Conservation (phyloP, 2,113 vertebrate genomes). For the Puma concolor region DNA sequence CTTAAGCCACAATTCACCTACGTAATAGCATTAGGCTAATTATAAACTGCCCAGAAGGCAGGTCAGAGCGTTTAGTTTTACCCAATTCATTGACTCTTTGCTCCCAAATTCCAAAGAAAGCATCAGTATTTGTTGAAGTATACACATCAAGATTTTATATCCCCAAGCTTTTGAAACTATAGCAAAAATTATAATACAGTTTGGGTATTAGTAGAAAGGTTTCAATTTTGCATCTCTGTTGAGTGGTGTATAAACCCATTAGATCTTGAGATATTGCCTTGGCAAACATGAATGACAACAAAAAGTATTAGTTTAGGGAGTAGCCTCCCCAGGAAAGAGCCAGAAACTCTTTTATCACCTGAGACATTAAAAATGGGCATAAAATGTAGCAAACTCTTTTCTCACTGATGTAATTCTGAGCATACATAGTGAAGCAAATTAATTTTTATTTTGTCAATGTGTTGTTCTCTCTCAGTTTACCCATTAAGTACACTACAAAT, state of each 20-base stretch:
- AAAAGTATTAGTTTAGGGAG: constrained; percentile 66
- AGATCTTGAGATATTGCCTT: constrained; percentile 57
- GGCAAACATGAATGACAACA: constrained; percentile 57
- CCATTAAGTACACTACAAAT: constrained; percentile 2
- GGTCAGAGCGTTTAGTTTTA: constrained; percentile 6
- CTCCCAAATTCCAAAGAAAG: constrained; percentile 35
- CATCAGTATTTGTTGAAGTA: constrained; percentile 58
- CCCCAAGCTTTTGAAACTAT: constrained; percentile 59
- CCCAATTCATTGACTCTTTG: constrained; percentile 41
- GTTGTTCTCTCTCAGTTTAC: constrained; percentile 40
- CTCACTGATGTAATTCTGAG: constrained; percentile 25
- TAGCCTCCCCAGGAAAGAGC: constrained; percentile 18
- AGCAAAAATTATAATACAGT: constrained; percentile 59
- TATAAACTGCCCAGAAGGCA: constrained; percentile 32
- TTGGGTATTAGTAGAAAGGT: constrained; percentile 56
- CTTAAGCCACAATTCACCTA: constrained; percentile 49
- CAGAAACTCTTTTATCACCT: constrained; percentile 40
- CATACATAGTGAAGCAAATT: constrained; percentile 1
- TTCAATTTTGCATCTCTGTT: constrained; percentile 49
- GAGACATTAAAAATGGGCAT: constrained; percentile 53
- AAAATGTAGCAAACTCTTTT: constrained; percentile 46
- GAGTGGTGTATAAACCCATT: constrained; percentile 58
- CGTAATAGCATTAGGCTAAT: constrained; percentile 20
- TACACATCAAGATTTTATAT: constrained; percentile 37
- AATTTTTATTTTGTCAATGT: constrained; percentile 35